Evolutionary conservation across 2,797 vertebrate genomes (phyloP).

Genomic region (Artibeus lituratus): DNA sequence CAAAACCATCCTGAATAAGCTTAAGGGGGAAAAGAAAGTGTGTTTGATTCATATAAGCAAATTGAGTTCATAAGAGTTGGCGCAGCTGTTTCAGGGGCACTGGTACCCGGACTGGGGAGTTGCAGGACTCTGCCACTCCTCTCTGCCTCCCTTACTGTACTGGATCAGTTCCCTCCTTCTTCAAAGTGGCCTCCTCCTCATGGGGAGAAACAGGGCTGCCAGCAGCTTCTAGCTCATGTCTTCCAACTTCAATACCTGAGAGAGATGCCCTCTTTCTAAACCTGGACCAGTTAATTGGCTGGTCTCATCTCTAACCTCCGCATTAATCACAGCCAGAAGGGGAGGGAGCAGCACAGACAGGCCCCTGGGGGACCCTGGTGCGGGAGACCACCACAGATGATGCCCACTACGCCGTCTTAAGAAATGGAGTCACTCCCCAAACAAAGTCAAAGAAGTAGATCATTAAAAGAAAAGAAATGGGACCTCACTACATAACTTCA

Average conservation of each 20-base stretch:
- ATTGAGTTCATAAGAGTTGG: not conserved
- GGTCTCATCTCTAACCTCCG: not conserved
- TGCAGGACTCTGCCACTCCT: not conserved
- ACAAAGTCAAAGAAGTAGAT: not conserved
- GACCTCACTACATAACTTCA: not conserved
- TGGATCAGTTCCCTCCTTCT: not conserved
- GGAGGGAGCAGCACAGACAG: not conserved
- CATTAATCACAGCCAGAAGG: too few relatives aligned
- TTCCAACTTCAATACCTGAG: not conserved
- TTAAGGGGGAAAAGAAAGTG: not conserved
- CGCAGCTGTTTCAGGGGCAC: not conserved
- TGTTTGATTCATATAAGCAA: not conserved
- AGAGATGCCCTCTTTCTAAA: not conserved
- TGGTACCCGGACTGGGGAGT: not conserved
- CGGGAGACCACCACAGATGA: not conserved
- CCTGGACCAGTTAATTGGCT: not conserved
- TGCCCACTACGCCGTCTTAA: too few relatives aligned
- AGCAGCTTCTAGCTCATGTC: not conserved
- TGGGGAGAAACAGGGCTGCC: not conserved
- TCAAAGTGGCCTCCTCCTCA: not conserved
- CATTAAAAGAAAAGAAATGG: not conserved
- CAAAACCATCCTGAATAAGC: not conserved
- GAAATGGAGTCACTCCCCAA: not conserved
- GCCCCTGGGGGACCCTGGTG: not conserved
- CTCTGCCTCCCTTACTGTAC: not conserved